Evolutionary conservation across 2,888 invertebrate species (phyloP), one percentile per base, ranked within the genome.

Genomic region (Petrophora chlorosata): DNA sequence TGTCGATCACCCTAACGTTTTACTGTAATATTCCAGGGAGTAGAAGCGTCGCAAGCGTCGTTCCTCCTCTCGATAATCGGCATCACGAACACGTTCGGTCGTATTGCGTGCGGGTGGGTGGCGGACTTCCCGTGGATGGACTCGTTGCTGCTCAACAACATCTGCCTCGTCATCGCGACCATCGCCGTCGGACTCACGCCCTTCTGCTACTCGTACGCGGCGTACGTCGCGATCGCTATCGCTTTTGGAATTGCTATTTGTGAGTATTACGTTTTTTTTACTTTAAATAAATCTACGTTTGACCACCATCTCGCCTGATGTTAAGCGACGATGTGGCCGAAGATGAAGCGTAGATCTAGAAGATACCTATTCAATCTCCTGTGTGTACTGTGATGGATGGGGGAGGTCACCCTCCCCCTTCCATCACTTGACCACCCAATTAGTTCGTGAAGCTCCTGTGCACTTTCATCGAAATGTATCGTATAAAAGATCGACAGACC

Each of bases 41-140:
- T 97, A 39, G 94, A 94, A 19, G 82, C 88, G 9, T 91, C 91
- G 13, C 91, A 93, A 61, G 97, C 97, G 0, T 94, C 95, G 8
- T 94, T 94, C 80, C 85, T 96, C 45, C 74, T 96, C 15, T 96
- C 96, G 0, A 94, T 96, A 52, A 97, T 97, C 70, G 97, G 97
- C 51, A 98, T 98, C 56, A 98, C 98, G 19, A 99, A 99, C 85
- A 99, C 98, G 0, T 80, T 98, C 55, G 98, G 98, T 10, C 95
- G 98, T 87, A 94, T 98, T 36, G 89, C 94, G 36, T 97, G 96
- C 74, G 98, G 98, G 15, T 96, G 95, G 89, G 93, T 98, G 23
- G 97, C 98, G 0, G 96, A 97, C 91, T 96, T 98, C 76, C 96
- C 96, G 1, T 94, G 94, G 91, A 97, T 99, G 65, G 96, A 98